Conservation (phyloP, 2,888 invertebrate genomes). For the Nephrocerus scutellatus region DNA sequence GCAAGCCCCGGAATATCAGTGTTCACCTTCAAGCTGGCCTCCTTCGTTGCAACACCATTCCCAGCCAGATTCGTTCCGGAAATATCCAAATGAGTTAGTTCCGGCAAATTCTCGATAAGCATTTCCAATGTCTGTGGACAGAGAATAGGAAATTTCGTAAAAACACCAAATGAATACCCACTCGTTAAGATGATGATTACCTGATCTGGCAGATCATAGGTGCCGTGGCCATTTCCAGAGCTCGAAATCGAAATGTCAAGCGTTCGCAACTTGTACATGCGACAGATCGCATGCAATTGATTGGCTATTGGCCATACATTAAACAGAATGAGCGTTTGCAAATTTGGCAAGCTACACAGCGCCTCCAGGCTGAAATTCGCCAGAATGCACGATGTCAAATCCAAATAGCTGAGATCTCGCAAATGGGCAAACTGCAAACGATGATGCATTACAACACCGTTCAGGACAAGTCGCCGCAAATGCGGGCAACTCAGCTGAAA, state of each 20-base stretch:
- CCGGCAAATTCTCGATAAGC: slow-evolving; percentile 66
- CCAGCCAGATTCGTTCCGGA: slow-evolving; percentile 95
- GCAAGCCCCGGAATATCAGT: slow-evolving; percentile 82
- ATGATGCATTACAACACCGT: slow-evolving; percentile 45
- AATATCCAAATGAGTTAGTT: slow-evolving; percentile 80
- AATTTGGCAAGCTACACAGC: slow-evolving; percentile 56
- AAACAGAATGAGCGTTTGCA: slow-evolving; percentile 71
- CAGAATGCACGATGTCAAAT: slow-evolving; percentile 44
- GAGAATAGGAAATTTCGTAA: background rate
- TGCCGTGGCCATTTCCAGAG: slow-evolving; percentile 57
- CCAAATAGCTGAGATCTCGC: slow-evolving; percentile 41
- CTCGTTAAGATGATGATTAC: slow-evolving; percentile 35
- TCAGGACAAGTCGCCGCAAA: slow-evolving; percentile 42
- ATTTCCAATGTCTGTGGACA: slow-evolving; percentile 51
- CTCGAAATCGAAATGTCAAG: slow-evolving; percentile 78
- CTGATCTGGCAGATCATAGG: slow-evolving; percentile 67
- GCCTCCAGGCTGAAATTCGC: slow-evolving; percentile 45
- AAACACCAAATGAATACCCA: background rate
- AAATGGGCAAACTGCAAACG: slow-evolving; percentile 40
- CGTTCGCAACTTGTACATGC: slow-evolving; percentile 56
- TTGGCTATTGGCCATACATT: slow-evolving; percentile 63
- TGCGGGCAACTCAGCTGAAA: slow-evolving; percentile 51
- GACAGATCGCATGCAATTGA: slow-evolving; percentile 54
- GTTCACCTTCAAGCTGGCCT: slow-evolving; percentile 35
- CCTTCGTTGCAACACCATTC: slow-evolving; percentile 61